Conservation (phyloP, 2,797 vertebrate genomes). For the Enteromius argenteus region DNA sequence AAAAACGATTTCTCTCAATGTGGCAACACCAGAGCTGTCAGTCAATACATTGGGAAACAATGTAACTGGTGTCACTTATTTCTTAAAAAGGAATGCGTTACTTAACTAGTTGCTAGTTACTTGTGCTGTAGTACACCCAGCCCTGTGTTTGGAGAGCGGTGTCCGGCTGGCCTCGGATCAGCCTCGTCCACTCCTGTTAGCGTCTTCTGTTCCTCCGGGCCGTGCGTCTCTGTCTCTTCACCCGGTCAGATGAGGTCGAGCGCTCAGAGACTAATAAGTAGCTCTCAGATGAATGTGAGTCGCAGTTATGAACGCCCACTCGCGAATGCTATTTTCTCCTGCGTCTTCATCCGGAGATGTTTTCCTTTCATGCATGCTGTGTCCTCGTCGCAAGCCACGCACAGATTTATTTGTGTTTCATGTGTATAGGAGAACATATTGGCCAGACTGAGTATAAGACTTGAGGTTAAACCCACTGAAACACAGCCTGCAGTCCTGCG, state of each 20-base stretch:
- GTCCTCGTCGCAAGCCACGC: constrained; percentile 12
- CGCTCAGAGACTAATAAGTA: constrained; percentile 58
- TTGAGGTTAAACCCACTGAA: neutral
- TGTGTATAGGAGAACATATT: constrained; percentile 12
- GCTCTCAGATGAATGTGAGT: constrained; percentile 58
- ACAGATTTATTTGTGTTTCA: constrained; percentile 26
- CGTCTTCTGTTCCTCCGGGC: neutral
- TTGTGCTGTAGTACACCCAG: neutral
- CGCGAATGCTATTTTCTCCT: constrained; percentile 57
- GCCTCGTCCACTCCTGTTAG: neutral
- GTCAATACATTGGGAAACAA: too few species aligned
- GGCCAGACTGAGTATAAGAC: constrained; percentile 3
- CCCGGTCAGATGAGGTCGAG: constrained; percentile 21
- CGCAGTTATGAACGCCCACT: constrained; percentile 57
- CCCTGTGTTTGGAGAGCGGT: neutral
- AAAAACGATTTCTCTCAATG: too few species aligned
- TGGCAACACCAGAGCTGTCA: too few species aligned
- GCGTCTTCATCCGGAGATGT: constrained; percentile 51
- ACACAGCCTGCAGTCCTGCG: neutral
- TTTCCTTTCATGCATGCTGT: constrained; percentile 38
- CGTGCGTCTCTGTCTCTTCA: neutral
- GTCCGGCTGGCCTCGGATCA: constrained; percentile 8
- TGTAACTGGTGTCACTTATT: too few species aligned
- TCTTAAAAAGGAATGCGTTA: neutral
- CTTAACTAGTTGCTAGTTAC: neutral